These are phyloP conservation scores for Drosophila obscura DNA, from an alignment of 1,140 invertebrate species.

Conservation along the genomic window DNA sequence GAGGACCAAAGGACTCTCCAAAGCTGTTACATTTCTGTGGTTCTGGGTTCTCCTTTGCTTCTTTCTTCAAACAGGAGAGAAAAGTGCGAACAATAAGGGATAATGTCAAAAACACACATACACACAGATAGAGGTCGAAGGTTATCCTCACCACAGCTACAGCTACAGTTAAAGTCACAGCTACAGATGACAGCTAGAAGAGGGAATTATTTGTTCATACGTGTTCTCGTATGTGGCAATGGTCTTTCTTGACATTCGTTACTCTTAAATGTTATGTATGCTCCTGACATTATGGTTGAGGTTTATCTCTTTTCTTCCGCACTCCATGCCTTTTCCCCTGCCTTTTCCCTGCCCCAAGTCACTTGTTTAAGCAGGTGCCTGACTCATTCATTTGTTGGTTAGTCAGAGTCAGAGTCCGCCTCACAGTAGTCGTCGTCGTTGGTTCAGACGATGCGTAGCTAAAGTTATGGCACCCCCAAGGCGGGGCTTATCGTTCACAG, in stretches of 20 bases:
- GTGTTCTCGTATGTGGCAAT: background rate
- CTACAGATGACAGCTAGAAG: too few species aligned
- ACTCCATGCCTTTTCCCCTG: too few species aligned
- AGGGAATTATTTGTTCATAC: constrained; percentile 2
- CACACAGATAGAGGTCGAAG: constrained; percentile 42
- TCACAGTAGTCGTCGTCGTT: background rate
- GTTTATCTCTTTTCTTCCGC: constrained; percentile 8
- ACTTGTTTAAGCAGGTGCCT: constrained; percentile 59
- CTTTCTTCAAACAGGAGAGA: constrained; percentile 28
- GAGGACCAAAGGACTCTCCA: constrained; percentile 1
- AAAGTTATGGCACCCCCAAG: background rate
- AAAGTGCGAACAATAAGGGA: constrained; percentile 53
- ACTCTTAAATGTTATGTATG: constrained; percentile 2
- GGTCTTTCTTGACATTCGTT: background rate
- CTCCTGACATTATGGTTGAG: constrained; percentile 26
- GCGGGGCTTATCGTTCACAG: constrained; percentile 6
- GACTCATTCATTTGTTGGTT: constrained; percentile 43
- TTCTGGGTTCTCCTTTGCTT: constrained; percentile 2
- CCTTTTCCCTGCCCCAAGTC: constrained; percentile 25
- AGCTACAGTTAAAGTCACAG: background rate
- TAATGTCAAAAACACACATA: constrained; percentile 55
- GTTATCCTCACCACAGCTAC: constrained; percentile 8
- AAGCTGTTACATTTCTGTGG: constrained; percentile 30
- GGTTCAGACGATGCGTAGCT: constrained; percentile 19
- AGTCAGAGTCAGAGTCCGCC: constrained; percentile 2